These are phyloP conservation scores for Paracyprichromis sp. DNA, from an alignment of 2,113 vertebrate genomes.

Conservation along the genomic window DNA sequence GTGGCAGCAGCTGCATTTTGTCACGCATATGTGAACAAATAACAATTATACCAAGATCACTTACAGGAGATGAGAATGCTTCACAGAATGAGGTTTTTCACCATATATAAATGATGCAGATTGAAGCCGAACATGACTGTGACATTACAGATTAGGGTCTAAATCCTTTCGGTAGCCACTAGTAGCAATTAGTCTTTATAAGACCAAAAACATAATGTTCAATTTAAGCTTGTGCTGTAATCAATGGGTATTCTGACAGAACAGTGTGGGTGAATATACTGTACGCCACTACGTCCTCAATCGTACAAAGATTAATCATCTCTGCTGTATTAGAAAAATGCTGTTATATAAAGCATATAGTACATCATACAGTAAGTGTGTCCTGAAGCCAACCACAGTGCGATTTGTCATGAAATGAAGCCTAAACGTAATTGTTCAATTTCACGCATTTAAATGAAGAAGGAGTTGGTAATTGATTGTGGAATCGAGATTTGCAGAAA, in stretches of 20 bases:
- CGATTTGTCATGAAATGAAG: constrained; percentile 33
- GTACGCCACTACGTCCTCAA: background rate
- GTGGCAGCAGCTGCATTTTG: constrained; percentile 3
- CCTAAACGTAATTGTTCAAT: constrained; percentile 39
- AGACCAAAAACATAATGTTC: background rate
- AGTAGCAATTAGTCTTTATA: constrained; percentile 2
- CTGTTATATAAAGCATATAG: constrained; percentile 6
- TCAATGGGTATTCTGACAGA: background rate
- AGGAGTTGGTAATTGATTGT: constrained; percentile 33
- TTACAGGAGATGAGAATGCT: constrained; percentile 29
- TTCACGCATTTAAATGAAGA: constrained; percentile 43
- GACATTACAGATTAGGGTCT: constrained; percentile 29
- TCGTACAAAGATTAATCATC: background rate
- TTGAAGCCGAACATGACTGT: constrained; percentile 9
- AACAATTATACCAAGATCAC: constrained; percentile 17
- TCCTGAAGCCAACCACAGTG: constrained; percentile 24
- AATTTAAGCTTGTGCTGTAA: background rate
- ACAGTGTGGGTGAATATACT: background rate
- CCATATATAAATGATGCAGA: constrained; percentile 16
- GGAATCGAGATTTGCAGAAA: constrained; percentile 4
- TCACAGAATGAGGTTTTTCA: constrained; percentile 4
- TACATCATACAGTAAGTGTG: background rate
- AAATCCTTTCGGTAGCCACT: background rate
- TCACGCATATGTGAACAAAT: background rate
- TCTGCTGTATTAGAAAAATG: background rate